phyloP scores from a whole-genome alignment of 2,797 vertebrate species.

The Momotus momota region DNA sequence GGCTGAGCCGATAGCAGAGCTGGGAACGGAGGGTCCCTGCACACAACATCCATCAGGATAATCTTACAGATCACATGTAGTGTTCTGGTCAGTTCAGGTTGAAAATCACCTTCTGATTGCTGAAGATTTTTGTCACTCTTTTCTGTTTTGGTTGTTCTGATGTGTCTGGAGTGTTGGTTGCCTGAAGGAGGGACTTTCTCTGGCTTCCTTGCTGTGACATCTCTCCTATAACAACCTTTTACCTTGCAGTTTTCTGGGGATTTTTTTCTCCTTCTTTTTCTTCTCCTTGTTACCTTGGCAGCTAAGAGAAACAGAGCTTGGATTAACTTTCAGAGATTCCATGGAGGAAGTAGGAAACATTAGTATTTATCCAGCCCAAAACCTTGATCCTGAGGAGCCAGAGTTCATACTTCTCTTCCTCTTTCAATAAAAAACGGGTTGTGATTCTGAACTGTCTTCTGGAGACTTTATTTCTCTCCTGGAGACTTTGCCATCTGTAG shows the following conservation, averaged over 20 bases:
- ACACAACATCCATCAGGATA: background rate
- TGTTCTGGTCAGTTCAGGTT: background rate
- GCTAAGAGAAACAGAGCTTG: too few species aligned
- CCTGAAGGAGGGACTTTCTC: background rate
- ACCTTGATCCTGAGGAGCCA: background rate
- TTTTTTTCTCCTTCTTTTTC: too few species aligned
- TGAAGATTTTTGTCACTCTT: background rate
- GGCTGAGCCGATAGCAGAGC: rapidly evolving
- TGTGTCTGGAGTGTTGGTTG: background rate
- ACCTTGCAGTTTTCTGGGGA: too few species aligned
- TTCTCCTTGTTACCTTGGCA: too few species aligned
- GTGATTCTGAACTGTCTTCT: background rate
- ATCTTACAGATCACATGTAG: background rate
- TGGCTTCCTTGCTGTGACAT: background rate
- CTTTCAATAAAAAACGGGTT: background rate
- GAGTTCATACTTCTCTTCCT: background rate
- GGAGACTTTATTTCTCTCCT: background rate
- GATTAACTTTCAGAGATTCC: too few species aligned
- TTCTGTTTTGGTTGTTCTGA: background rate
- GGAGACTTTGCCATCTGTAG: background rate
- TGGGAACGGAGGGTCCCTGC: background rate
- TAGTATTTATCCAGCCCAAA: too few species aligned
- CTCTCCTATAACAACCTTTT: background rate
- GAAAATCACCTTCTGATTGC: background rate
- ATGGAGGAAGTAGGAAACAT: too few species aligned